Conservation (phyloP, 2,888 invertebrate genomes). For the Catocala nupta region DNA sequence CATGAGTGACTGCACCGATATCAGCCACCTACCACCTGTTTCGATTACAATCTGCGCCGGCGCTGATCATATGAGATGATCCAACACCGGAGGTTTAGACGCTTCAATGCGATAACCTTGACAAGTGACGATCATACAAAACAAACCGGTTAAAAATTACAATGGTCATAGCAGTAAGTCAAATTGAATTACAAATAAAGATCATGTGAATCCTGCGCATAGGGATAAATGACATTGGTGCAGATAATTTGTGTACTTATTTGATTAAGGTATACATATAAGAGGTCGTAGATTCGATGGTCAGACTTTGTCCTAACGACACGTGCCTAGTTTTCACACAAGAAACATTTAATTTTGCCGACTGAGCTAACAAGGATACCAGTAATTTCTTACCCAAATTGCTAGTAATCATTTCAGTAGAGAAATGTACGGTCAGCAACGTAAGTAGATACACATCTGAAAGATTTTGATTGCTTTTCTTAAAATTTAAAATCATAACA, state of each 20-base stretch:
- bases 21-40: slow-evolving; percentile 52
- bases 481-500: no score
- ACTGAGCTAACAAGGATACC: no score
- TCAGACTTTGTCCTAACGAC: no score
- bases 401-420: no score
- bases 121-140: slow-evolving; percentile 11
- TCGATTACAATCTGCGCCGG: slow-evolving; percentile 52
- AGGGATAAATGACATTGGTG: slow-evolving; percentile 9
- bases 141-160: slow-evolving; percentile 2
- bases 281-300: no score
- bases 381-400: no score
- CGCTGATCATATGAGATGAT: slow-evolving; percentile 64
- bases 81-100: slow-evolving; percentile 16
- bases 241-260: background rate
- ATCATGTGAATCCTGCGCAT: background rate
- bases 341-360: no score
- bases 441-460: no score
- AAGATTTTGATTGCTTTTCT: no score
- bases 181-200: slow-evolving; percentile 7
- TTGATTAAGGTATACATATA: no score
- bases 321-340: no score
- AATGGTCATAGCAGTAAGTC: slow-evolving; percentile 1
- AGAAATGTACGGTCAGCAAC: no score
- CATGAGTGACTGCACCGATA: slow-evolving; percentile 58
- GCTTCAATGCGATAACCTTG: slow-evolving; percentile 36